Conservation (phyloP, 2,888 invertebrate genomes). For the Phymatocera aterrima region DNA sequence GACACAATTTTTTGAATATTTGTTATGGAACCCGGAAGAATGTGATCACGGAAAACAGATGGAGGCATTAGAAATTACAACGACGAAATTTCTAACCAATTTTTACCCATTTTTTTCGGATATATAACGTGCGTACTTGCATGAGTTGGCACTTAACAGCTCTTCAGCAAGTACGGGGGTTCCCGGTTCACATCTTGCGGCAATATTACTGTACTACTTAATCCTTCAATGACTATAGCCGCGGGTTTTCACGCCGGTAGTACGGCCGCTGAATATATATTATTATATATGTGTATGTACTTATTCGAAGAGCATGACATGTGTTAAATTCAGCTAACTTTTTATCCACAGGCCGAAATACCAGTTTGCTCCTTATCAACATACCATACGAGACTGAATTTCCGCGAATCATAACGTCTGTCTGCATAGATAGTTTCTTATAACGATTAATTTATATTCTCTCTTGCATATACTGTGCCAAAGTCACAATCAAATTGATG, state of each 20-base stretch:
- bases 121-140: too few relatives aligned
- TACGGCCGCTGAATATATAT: neutral
- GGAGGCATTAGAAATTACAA: neutral
- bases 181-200: neutral
- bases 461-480: neutral
- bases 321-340: neutral
- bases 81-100: neutral
- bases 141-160: too few relatives aligned
- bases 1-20: too few relatives aligned
- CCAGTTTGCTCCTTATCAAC: neutral
- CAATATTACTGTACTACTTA: neutral
- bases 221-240: neutral
- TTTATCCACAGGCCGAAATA: neutral
- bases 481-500: too few relatives aligned
- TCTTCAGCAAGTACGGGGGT: neutral
- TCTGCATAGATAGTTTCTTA: neutral
- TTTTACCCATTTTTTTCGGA: neutral
- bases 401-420: constrained; percentile 1
- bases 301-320: neutral
- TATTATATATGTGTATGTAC: neutral
- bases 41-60: too few relatives aligned
- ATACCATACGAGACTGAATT: neutral
- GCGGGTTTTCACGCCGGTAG: constrained; percentile 2
- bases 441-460: neutral
- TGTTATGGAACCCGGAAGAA: too few relatives aligned